Conservation (phyloP, 2,113 vertebrate species). For the Macrotis lagotis region DNA sequence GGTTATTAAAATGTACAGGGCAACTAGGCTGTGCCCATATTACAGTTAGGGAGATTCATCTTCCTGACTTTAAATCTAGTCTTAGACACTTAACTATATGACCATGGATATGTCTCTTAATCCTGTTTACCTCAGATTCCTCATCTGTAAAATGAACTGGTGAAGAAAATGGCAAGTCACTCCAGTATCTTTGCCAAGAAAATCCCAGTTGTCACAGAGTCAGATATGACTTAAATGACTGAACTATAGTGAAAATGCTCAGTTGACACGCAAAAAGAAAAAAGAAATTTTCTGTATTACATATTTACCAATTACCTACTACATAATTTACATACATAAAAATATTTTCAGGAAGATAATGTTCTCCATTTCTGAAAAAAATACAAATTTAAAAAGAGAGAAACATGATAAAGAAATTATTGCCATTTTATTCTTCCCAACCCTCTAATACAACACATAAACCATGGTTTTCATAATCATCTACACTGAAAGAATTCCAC, state of each 20-base stretch:
- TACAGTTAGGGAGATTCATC: not conserved
- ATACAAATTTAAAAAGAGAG: slow-evolving; percentile 58
- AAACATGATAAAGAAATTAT: slow-evolving; percentile 63
- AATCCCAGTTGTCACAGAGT: not conserved
- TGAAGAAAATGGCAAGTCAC: too few relatives aligned
- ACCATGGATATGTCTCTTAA: not conserved
- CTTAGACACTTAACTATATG: not conserved
- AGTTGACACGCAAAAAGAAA: slow-evolving; percentile 25
- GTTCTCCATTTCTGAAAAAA: slow-evolving; percentile 67
- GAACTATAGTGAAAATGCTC: not conserved
- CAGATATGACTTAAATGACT: not conserved
- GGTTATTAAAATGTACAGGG: not conserved
- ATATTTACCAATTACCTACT: too few relatives aligned
- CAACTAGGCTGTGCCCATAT: not conserved
- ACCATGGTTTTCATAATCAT: slow-evolving; percentile 74
- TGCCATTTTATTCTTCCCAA: slow-evolving; percentile 63
- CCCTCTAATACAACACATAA: slow-evolving; percentile 23
- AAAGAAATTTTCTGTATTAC: slow-evolving; percentile 18
- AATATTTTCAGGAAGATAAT: slow-evolving; percentile 55
- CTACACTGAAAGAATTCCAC: slow-evolving; percentile 86
- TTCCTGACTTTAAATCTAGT: not conserved
- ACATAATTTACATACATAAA: too few relatives aligned
- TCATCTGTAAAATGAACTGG: too few relatives aligned
- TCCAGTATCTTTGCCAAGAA: too few relatives aligned
- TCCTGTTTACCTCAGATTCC: not conserved